Evolutionary conservation across 53 echinoderm and acorn worm species (phyloP), one percentile per base, ranked within the genome.

Genomic region (Stichopus horrens): DNA sequence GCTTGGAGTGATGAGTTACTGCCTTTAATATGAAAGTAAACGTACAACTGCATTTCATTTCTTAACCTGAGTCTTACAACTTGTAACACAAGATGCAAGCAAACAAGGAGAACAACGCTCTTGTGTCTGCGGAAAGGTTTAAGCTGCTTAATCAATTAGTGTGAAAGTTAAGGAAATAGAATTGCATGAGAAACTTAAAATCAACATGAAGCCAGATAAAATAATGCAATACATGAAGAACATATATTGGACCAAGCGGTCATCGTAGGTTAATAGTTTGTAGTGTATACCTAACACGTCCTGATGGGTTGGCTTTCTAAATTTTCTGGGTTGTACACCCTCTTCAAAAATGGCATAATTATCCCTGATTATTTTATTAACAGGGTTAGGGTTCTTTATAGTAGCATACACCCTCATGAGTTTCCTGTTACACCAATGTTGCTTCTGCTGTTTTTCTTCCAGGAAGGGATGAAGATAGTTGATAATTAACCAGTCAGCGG

Each of bases 401-500:
- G 86, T 66, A 11, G 86, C 86, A 23, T 86, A 86, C 11, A 86
- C 73, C 51, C 86, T 66, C 0, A 86, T 71, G 11, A 86, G 51
- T 23, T 54, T 66, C 22, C 86, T 23, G 18, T 86, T 71, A 52
- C 14, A 86, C 18, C 77, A 83, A 13, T 51, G n/a, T 23, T 85
- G 18, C 20, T 82, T 22, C 7, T 73, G 68, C 82, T 86, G 57
- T 5, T 86, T 88, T 6, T 73, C 53, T 76, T 88, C 57, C 52
- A 94, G 84, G 90, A 91, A 92, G n/a, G 91, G 86, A 55, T 96
- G 86, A 10, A 96, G 88, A 88, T 94, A 90, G 54, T 93, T 90
- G 4, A 91, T 93, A 71, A 96, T 93, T 92, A 94, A 93, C 92
- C 93, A 93, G 86, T 96, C 94, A 23, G 94, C 96, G 23, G 94